phyloP scores from a whole-genome alignment of 2,888 invertebrate genomes.

The Cryptocephalus moraei region DNA sequence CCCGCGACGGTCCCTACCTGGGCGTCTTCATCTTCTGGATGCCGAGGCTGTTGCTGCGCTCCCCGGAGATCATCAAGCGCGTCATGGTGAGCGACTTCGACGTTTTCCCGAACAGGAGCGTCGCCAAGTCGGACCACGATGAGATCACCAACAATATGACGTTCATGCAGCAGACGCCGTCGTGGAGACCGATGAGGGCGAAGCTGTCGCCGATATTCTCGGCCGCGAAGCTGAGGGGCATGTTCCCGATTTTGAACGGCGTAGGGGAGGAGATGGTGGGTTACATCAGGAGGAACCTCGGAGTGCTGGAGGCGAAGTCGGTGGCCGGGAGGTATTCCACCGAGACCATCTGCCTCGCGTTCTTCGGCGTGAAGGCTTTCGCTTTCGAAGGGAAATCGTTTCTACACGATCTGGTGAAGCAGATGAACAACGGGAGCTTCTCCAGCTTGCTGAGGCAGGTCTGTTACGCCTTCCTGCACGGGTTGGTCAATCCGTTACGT shows the following conservation, averaged over 20 bases:
- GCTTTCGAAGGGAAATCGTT: slow-evolving; percentile 29
- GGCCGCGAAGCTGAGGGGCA: slow-evolving; percentile 43
- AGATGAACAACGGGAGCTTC: slow-evolving; percentile 16
- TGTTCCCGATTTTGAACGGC: slow-evolving; percentile 39
- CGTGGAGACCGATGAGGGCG: slow-evolving; percentile 42
- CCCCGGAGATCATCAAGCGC: slow-evolving; percentile 38
- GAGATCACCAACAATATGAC: slow-evolving; percentile 34
- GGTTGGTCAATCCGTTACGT: slow-evolving; percentile 16
- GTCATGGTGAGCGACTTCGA: slow-evolving; percentile 41
- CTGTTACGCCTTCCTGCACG: too few relatives aligned
- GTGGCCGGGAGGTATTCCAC: slow-evolving; percentile 32
- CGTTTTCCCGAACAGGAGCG: slow-evolving; percentile 39
- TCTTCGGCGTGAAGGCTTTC: slow-evolving; percentile 35
- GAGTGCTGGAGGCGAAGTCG: slow-evolving; percentile 21
- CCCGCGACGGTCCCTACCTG: slow-evolving; percentile 27
- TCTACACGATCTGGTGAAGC: slow-evolving; percentile 28
- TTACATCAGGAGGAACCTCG: slow-evolving; percentile 8
- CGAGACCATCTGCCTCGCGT: slow-evolving; percentile 36
- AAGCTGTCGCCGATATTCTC: slow-evolving; percentile 46
- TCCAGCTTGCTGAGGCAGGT: slow-evolving; percentile 17
- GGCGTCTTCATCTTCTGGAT: slow-evolving; percentile 41
- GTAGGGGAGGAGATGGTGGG: slow-evolving; percentile 26
- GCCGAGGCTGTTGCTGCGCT: slow-evolving; percentile 37
- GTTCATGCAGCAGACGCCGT: slow-evolving; percentile 37
- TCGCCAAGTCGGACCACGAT: slow-evolving; percentile 31